Base-by-base conservation (phyloP, 2,888 invertebrate genomes). In the Neelides folsomi region DNA sequence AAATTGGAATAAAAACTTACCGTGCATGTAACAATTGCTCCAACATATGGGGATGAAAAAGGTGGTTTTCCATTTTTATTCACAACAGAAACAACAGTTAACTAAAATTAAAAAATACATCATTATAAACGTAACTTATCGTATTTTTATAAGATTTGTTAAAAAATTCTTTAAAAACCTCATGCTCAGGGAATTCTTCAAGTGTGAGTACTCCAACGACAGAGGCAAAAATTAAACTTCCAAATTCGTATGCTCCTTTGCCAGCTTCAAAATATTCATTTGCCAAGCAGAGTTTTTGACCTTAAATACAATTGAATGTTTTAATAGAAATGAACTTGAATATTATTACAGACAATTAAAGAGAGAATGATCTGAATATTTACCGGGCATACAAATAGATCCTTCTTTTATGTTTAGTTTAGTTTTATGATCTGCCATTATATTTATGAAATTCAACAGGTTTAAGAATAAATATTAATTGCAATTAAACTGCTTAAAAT, bases 231-330 rank as follows among this genome's bases (percentile, higher is more conserved):
- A 62, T 60, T 8, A 45, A 38, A 38, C 57, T 56, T 9, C 58
- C 62, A 49, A 59, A 62, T 47, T 62, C 62, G 40, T 62, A 60
- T 8, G 62, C 57, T 3, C 62, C 62, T 51, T 62, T 57, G 5
- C 62, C 62, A 48, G 62, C 60, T 42, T 62, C 62, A 50, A 53
- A 60, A 41, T 62, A 62, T 47, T 62, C 62, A 41, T 60, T 62
- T 2, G 62, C 58, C 9, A 56, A 34, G n/a, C 57, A 53, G 1
- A 62, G 45, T 35, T 52, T 53, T 43, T 62, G 62, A 34, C 62
- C 62, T 58, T 27, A 10, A 10, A 48, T n/a, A n/a, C n/a, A n/a
- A n/a, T n/a, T n/a, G n/a, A n/a, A n/a, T n/a, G n/a, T n/a, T n/a
- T n/a, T n/a, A n/a, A n/a, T n/a, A n/a, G n/a, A n/a, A n/a, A n/a